Conservation (phyloP, 2,797 vertebrate species). For the Melanotaenia maccullochi region DNA sequence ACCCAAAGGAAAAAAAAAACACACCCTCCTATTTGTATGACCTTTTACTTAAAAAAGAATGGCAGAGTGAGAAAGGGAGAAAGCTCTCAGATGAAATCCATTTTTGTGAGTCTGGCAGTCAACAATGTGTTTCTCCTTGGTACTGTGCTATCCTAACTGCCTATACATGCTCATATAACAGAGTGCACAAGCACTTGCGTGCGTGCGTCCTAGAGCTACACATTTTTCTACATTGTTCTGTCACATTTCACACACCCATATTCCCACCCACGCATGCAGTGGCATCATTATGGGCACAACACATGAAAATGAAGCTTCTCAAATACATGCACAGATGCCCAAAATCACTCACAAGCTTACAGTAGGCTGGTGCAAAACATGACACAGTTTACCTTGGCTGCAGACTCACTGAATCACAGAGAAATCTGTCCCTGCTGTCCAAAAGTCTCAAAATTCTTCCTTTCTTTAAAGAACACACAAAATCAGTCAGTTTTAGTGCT, state of each 20-base stretch:
- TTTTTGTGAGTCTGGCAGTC: slow-evolving; percentile 52
- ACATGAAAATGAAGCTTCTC: slow-evolving; percentile 33
- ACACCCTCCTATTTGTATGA: slow-evolving; percentile 42
- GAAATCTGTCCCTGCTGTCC: slow-evolving; percentile 69
- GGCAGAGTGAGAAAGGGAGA: slow-evolving; percentile 13
- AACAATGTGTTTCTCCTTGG: slow-evolving; percentile 71
- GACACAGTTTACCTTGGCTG: slow-evolving; percentile 70
- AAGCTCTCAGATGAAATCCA: slow-evolving; percentile 44
- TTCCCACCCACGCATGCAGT: slow-evolving; percentile 31
- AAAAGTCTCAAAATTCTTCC: slow-evolving; percentile 58
- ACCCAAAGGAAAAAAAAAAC: slow-evolving; percentile 39
- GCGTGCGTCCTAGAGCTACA: slow-evolving; percentile 26
- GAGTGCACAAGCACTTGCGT: slow-evolving; percentile 22
- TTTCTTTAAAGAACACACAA: slow-evolving; percentile 37
- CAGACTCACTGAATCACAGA: slow-evolving; percentile 62
- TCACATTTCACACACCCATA: slow-evolving; percentile 36
- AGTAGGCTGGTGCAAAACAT: slow-evolving; percentile 38
- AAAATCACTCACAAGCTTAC: slow-evolving; percentile 12
- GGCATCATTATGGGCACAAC: slow-evolving; percentile 8
- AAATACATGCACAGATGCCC: slow-evolving; percentile 5
- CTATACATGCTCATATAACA: slow-evolving; percentile 55
- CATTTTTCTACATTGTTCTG: slow-evolving; percentile 31
- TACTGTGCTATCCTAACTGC: slow-evolving; percentile 63
- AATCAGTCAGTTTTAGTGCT: slow-evolving; percentile 33
- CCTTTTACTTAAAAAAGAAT: slow-evolving; percentile 52